These are phyloP conservation scores for Phainopepla nitens DNA, from an alignment of 2,113 vertebrate species.

Conservation along the genomic window DNA sequence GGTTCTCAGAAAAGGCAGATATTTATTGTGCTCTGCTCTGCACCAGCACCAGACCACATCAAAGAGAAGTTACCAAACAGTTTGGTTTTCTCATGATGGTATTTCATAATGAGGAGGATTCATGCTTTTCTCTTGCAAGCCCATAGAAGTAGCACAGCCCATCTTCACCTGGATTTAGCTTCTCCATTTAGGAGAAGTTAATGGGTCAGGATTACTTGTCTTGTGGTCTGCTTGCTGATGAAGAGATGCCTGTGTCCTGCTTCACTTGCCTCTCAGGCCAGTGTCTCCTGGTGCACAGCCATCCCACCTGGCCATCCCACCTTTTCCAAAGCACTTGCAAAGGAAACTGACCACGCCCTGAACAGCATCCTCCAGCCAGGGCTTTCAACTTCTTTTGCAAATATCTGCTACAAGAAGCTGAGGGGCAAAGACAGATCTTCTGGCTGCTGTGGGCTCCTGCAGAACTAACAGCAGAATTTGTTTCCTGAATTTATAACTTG, in stretches of 20 bases:
- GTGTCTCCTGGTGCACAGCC: background rate
- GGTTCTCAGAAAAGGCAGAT: background rate
- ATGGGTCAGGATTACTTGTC: background rate
- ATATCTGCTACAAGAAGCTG: background rate
- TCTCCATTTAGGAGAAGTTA: background rate
- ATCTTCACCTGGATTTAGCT: background rate
- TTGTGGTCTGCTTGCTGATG: background rate
- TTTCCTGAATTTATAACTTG: background rate
- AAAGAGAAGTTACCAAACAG: background rate
- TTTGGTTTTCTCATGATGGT: background rate
- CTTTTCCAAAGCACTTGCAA: background rate
- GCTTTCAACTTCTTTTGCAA: background rate
- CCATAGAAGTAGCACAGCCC: background rate
- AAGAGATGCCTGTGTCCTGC: background rate
- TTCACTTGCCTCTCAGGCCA: rapidly evolving
- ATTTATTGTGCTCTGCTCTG: background rate
- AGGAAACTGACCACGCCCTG: background rate
- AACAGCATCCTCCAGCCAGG: background rate
- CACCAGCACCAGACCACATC: background rate
- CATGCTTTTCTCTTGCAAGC: background rate
- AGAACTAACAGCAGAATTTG: background rate
- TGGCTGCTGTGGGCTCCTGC: background rate
- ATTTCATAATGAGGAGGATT: rapidly evolving
- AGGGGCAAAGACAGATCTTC: background rate
- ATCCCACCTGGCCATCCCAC: background rate